Evolutionary conservation across 1,140 invertebrate genomes (phyloP).

Genomic region (Drosophila nikananu): DNA sequence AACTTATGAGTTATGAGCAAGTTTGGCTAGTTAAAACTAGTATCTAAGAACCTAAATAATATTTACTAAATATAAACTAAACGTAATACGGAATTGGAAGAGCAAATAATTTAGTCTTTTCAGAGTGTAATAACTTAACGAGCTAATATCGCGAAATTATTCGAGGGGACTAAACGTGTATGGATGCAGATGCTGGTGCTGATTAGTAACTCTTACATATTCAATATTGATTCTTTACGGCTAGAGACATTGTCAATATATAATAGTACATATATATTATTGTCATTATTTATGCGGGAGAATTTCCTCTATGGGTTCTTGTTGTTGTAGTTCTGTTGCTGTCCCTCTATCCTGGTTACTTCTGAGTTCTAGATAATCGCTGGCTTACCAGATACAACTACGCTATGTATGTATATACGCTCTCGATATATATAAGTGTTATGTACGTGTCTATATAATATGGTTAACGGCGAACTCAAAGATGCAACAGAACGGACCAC

Average conservation of each 20-base stretch:
- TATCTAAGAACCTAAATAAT: conserved; percentile 52
- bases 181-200: conserved; percentile 37
- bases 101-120: conserved; percentile 82
- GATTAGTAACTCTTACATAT: conserved; percentile 65
- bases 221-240: conserved; percentile 49
- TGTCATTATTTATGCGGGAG: conserved; percentile 81
- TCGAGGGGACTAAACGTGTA: conserved; percentile 36
- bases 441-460: conserved; percentile 32
- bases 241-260: conserved; percentile 68
- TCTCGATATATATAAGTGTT: conserved; percentile 54
- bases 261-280: conserved; percentile 79
- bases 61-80: conserved; percentile 54
- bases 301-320: conserved; percentile 76
- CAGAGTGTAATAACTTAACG: conserved; percentile 63
- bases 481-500: conserved; percentile 63
- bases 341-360: conserved; percentile 38
- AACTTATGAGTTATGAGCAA: conserved; percentile 73
- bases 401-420: conserved; percentile 41
- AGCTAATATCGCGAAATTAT: conserved; percentile 74
- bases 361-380: conserved; percentile 54
- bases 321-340: conserved; percentile 41
- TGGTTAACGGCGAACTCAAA: conserved; percentile 55
- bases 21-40: conserved; percentile 78
- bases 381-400: conserved; percentile 73
- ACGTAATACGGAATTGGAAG: conserved; percentile 70